Evolutionary conservation across 2,113 vertebrate genomes (phyloP).

Genomic region (Microcebus tavaratra): DNA sequence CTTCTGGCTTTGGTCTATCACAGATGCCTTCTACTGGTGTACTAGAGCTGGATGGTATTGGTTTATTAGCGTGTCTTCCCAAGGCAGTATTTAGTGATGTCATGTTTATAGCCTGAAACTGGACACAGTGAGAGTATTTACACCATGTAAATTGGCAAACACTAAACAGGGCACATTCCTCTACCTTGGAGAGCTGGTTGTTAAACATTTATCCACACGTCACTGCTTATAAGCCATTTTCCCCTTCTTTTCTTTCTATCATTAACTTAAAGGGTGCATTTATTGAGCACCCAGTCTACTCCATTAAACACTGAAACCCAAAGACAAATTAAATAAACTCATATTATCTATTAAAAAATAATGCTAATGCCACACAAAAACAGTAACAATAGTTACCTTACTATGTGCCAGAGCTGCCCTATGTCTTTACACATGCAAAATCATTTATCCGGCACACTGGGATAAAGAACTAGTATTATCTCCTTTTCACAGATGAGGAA

Average conservation of each 20-base stretch:
- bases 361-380: background rate
- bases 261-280: background rate
- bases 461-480: background rate
- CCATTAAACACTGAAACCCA: background rate
- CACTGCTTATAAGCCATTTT: background rate
- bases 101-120: background rate
- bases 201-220: background rate
- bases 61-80: background rate
- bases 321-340: background rate
- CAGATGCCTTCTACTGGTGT: background rate
- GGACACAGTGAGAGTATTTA: background rate
- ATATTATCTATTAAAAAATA: background rate
- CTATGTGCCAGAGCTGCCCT: background rate
- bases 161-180: background rate
- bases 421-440: background rate
- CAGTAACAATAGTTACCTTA: background rate
- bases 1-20: background rate
- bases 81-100: background rate
- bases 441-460: background rate
- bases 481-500: background rate
- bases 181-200: background rate
- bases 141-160: background rate
- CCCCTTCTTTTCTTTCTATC: background rate
- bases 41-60: accelerated
- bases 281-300: background rate